Evolutionary conservation across 2,888 invertebrate species (phyloP).

Genomic region (Oxystoma pomonae): DNA sequence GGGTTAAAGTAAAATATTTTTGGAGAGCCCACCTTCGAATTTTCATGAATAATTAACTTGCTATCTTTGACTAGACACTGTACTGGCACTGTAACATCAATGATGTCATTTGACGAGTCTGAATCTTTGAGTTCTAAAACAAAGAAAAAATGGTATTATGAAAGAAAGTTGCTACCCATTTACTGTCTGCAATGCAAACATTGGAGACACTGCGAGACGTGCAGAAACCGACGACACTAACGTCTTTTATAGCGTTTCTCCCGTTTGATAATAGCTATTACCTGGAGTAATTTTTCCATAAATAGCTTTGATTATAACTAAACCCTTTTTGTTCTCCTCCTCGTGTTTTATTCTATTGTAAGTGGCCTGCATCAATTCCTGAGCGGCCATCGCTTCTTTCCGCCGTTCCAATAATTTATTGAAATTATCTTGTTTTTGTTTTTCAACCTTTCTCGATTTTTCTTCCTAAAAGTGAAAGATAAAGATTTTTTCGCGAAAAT

Average conservation of each 20-base stretch:
- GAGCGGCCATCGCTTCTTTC: conserved; percentile 79
- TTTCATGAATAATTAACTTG: conserved; percentile 77
- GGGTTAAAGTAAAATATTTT: too few relatives aligned
- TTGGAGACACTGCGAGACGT: neutral
- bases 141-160: neutral
- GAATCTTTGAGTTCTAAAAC: conserved; percentile 26
- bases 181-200: too few relatives aligned
- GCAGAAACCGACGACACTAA: too few relatives aligned
- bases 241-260: too few relatives aligned
- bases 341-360: conserved; percentile 77
- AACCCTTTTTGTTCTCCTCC: conserved; percentile 78
- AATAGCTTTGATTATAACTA: conserved; percentile 79
- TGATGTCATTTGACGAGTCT: conserved; percentile 53
- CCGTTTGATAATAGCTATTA: too few relatives aligned
- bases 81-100: conserved; percentile 92
- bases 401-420: conserved; percentile 73
- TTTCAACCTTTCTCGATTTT: conserved; percentile 74
- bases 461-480: too few relatives aligned
- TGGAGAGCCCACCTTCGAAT: too few relatives aligned
- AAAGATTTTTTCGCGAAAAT: too few relatives aligned
- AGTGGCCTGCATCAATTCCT: conserved; percentile 88
- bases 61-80: conserved; percentile 93
- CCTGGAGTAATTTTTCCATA: conserved; percentile 64
- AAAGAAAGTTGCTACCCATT: neutral
- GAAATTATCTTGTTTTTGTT: conserved; percentile 76